Evolutionary conservation across 2,113 vertebrate species (phyloP).

Genomic region (Oenanthe melanoleuca): DNA sequence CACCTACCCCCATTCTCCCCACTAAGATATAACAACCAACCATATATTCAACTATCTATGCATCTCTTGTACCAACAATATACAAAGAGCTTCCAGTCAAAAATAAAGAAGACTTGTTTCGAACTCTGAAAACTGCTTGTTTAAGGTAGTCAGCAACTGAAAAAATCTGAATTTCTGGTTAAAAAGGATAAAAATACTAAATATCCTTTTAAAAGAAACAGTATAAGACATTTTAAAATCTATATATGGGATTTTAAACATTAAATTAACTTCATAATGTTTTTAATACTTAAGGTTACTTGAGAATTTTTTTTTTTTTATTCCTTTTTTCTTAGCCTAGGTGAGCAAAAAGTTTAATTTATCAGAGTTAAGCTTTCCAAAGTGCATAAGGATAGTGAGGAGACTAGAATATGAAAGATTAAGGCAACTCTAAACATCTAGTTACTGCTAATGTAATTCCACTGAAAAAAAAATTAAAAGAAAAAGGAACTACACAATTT

Average conservation of each 20-base stretch:
- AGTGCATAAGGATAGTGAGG: background rate
- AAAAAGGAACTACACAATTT: background rate
- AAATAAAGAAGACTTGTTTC: background rate
- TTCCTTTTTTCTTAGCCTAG: background rate
- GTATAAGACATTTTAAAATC: background rate
- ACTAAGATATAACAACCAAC: background rate
- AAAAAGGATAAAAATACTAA: background rate
- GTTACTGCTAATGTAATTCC: background rate
- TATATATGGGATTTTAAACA: background rate
- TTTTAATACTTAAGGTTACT: background rate
- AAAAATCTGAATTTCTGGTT: background rate
- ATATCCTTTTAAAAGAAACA: background rate
- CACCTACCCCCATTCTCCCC: background rate
- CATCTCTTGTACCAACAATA: background rate
- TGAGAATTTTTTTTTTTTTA: background rate
- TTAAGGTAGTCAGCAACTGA: background rate
- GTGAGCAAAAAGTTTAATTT: background rate
- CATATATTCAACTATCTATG: background rate
- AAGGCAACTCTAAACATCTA: background rate
- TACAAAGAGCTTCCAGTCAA: background rate
- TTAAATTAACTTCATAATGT: background rate
- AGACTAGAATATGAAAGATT: background rate
- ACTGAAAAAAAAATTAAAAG: background rate
- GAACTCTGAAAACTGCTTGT: background rate
- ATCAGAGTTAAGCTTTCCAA: background rate